A percentile compares a stretch with the other conserved stretches of the same genome.
These are phyloP conservation scores for Burhinus bistriatus DNA, from an alignment of 2,113 vertebrate species.

Conservation along the genomic window DNA sequence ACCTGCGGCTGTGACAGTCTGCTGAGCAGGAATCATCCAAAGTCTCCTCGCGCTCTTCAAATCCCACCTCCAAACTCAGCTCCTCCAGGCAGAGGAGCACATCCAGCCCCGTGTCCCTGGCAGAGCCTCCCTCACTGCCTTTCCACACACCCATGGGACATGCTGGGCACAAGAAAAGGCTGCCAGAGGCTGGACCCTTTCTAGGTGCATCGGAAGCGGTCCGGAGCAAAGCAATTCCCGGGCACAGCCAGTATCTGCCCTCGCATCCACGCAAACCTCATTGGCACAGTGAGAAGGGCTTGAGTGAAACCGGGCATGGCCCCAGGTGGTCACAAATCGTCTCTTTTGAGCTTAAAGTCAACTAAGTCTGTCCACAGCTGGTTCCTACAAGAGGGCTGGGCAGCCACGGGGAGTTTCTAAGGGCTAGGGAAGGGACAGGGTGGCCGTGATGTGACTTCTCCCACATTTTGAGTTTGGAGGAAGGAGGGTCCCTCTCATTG, in stretches of 20 bases:
- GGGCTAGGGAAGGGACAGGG: not conserved
- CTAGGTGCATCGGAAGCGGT: rapidly evolving
- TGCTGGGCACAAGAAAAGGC: not conserved
- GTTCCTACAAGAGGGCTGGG: not conserved
- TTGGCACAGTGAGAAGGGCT: not conserved
- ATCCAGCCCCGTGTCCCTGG: not conserved
- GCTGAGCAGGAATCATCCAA: not conserved
- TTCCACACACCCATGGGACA: not conserved
- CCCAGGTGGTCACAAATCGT: not conserved
- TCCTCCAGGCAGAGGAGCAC: not conserved
- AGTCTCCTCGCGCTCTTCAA: not conserved
- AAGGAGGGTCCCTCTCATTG: not conserved
- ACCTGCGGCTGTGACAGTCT: rapidly evolving
- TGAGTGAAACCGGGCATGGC: not conserved
- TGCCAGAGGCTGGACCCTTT: not conserved
- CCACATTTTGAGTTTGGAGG: not conserved
- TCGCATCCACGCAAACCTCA: not conserved
- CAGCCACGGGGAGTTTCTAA: not conserved
- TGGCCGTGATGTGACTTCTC: not conserved
- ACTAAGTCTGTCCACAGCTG: not conserved
- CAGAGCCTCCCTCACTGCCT: not conserved
- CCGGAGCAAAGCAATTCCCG: not conserved
- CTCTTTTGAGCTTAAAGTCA: not conserved
- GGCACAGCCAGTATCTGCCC: not conserved
- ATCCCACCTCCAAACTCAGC: not conserved